phyloP scores from a whole-genome alignment of 2,797 vertebrate species.

The Phalloptychus januarius region DNA sequence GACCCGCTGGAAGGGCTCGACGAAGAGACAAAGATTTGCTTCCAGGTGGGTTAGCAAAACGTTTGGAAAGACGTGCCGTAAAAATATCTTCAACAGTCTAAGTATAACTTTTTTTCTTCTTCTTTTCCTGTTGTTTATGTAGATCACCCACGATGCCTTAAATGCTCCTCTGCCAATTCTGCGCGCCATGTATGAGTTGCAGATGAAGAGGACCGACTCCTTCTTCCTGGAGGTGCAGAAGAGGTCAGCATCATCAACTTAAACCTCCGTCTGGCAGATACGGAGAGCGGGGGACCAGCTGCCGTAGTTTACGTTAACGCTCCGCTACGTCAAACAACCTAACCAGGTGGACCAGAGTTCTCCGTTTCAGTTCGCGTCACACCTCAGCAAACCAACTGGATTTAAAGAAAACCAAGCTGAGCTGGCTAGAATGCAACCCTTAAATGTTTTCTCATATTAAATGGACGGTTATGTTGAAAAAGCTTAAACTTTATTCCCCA shows the following conservation, averaged over 20 bases:
- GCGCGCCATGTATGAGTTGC: slow-evolving; percentile 94
- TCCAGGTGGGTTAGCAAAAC: slow-evolving; percentile 83
- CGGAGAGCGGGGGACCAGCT: too few relatives aligned
- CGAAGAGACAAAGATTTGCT: slow-evolving; percentile 96
- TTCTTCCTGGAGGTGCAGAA: slow-evolving; percentile 97
- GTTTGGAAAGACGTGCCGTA: neutral
- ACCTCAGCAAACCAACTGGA: too few relatives aligned
- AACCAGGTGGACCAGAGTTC: too few relatives aligned
- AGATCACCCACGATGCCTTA: slow-evolving; percentile 97
- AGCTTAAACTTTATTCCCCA: too few relatives aligned
- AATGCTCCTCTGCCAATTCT: slow-evolving; percentile 95
- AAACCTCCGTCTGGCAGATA: neutral
- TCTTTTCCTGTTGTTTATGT: slow-evolving; percentile 11
- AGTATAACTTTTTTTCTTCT: too few relatives aligned
- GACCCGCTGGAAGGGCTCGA: slow-evolving; percentile 95
- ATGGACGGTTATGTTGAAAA: neutral
- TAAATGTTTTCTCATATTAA: neutral
- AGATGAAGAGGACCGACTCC: slow-evolving; percentile 95
- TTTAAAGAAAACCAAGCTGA: too few relatives aligned
- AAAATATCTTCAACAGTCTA: neutral
- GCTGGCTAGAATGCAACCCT: neutral
- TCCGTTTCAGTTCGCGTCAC: too few relatives aligned
- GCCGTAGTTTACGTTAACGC: too few relatives aligned
- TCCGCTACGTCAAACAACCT: too few relatives aligned
- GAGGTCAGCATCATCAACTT: slow-evolving; percentile 78